Evolutionary conservation across 2,797 vertebrate species (phyloP).

Genomic region (Chelon labrosus): DNA sequence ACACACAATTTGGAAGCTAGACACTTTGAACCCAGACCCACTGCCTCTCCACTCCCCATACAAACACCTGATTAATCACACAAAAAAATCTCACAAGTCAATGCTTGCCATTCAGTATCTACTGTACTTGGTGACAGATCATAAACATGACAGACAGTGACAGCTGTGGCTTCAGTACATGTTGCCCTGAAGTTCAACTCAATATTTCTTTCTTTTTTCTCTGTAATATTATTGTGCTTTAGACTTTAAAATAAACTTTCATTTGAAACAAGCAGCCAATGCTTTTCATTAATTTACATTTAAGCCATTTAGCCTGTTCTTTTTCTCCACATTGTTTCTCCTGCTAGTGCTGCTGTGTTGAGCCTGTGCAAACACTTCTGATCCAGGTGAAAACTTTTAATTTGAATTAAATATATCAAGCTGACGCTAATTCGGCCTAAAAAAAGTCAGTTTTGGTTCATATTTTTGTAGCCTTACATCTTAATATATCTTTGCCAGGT

Average conservation of each 20-base stretch:
- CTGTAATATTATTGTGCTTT: too few species aligned
- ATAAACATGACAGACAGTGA: slow-evolving; percentile 58
- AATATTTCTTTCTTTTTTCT: too few species aligned
- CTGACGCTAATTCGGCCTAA: not conserved
- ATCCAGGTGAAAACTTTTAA: too few species aligned
- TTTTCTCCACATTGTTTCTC: too few species aligned
- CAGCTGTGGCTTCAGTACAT: slow-evolving; percentile 17
- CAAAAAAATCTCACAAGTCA: not conserved
- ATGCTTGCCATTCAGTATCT: slow-evolving; percentile 2
- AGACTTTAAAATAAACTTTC: too few species aligned
- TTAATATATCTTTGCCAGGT: too few species aligned
- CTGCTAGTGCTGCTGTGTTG: too few species aligned
- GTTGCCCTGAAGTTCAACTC: slow-evolving; percentile 3
- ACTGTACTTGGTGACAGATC: slow-evolving; percentile 58
- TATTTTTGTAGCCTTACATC: too few species aligned
- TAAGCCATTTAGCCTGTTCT: too few species aligned
- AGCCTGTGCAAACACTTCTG: too few species aligned
- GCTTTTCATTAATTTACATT: too few species aligned
- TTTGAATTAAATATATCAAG: not conserved
- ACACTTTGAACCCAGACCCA: slow-evolving; percentile 18
- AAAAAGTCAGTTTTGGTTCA: not conserved
- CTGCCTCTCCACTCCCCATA: not conserved
- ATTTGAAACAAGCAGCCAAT: too few species aligned
- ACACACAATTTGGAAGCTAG: not conserved
- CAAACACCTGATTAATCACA: not conserved